Conservation (phyloP, 2,888 invertebrate species). For the Nowickia ferox region DNA sequence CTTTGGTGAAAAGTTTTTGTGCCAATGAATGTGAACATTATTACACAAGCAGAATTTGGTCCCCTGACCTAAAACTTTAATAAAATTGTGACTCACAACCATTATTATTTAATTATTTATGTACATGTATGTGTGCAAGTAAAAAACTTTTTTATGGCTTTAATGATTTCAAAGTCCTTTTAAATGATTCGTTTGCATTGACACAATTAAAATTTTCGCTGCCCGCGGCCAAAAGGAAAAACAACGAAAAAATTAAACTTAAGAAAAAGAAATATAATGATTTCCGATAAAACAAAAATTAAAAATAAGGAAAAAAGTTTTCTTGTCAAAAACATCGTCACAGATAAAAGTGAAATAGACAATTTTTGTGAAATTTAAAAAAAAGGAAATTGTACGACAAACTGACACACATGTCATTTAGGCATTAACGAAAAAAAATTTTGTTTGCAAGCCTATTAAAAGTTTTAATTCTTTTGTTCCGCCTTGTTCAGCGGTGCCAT, state of each 20-base stretch:
- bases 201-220: not conserved
- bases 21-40: no score
- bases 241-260: not conserved
- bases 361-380: not conserved
- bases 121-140: no score
- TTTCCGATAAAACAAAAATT: not conserved
- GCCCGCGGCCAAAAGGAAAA: not conserved
- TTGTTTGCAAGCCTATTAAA: conserved; percentile 48
- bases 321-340: not conserved
- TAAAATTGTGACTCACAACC: no score
- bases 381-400: conserved; percentile 16
- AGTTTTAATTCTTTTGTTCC: conserved; percentile 23
- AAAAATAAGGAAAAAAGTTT: not conserved
- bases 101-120: no score
- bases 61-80: no score
- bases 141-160: no score
- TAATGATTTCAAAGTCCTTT: not conserved
- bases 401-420: conserved; percentile 17
- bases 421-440: conserved; percentile 23
- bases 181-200: not conserved
- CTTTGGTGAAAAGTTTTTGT: no score
- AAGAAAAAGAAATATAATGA: not conserved
- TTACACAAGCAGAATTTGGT: no score
- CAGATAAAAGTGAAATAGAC: not conserved
- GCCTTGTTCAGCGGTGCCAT: conserved; percentile 3